Base-by-base conservation (phyloP, 1,140 invertebrate species). In the Drosophila nikananu region DNA sequence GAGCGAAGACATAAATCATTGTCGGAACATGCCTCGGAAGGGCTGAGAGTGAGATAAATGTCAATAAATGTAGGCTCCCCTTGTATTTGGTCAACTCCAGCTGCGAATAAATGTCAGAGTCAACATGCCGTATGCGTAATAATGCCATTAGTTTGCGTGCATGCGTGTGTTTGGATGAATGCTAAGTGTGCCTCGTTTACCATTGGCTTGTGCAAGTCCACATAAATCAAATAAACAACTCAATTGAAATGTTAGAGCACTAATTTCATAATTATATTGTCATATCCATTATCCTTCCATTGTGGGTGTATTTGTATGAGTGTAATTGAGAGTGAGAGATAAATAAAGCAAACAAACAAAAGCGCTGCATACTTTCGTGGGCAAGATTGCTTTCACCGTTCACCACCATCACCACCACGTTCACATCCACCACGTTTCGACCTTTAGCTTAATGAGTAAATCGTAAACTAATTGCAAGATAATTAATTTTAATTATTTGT, bases 401-500 rank as follows among this genome's bases (percentile, higher is more conserved):
- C 30, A 30, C 37, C 51, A 37, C 54, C 49, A 37, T 27, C 27
- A 27, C 6, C 27, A 23, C 21, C 17, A 55, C 21, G 32, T 42
- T 62, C 51, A 44, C 13, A 17, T 59, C 48, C 19, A 19, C 51
- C 72, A 80, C 46, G 73, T 70, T 71, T 63, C 60, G 74, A 63
- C 76, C 66, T 78, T 78, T 54, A 64, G 72, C 84, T 57, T 90
- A 90, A 89, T 86, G 86, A 91, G 86, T 89, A 90, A 89, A 89
- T 90, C 86, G 86, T 90, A 86, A 89, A 89, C 86, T 89, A 89
- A 89, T 89, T 89, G 86, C 86, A 80, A 82, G 86, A 89, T 89
- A 89, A 89, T 89, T 89, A 89, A 89, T 90, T 89, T 90, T 90
- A 90, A 89, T 89, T 89, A 90, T 89, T 89, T 89, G 86, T 89